Conservation (phyloP, 92 coral and sea anemone genomes). For the Isaurus tuberculatus region DNA sequence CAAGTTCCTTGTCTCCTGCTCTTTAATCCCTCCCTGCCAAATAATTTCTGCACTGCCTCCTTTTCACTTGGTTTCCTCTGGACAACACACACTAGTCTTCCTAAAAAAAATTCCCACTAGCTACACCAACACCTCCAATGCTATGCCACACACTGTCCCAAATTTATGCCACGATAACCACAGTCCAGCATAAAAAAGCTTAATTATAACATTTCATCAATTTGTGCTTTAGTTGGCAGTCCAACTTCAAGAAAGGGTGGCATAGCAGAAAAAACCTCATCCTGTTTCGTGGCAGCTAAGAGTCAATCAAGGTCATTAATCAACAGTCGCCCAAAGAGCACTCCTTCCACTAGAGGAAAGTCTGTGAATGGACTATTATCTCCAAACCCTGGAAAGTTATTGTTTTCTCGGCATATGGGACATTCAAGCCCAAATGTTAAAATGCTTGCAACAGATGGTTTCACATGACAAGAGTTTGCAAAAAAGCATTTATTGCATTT, state of each 20-base stretch:
- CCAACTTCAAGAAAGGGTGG: not conserved
- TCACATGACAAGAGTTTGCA: not conserved
- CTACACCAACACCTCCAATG: too few relatives aligned
- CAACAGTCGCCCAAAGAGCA: constrained; percentile 31
- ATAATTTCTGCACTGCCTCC: too few relatives aligned
- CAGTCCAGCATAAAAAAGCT: too few relatives aligned
- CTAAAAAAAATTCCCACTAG: too few relatives aligned
- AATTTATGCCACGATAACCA: too few relatives aligned
- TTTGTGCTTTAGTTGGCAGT: not conserved
- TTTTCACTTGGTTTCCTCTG: too few relatives aligned
- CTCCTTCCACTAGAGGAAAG: not conserved
- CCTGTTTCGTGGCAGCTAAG: not conserved
- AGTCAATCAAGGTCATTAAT: not conserved
- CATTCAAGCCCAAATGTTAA: constrained; percentile 39
- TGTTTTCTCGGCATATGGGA: constrained; percentile 38
- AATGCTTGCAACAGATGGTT: constrained; percentile 17
- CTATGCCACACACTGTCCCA: too few relatives aligned
- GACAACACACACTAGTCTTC: too few relatives aligned
- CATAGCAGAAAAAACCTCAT: not conserved
- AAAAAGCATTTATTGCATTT: too few relatives aligned
- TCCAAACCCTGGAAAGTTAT: constrained; percentile 19
- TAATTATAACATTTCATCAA: not conserved
- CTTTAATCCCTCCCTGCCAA: too few relatives aligned
- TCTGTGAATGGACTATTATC: not conserved
- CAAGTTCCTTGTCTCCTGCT: too few relatives aligned